phyloP scores from a whole-genome alignment of 2,888 invertebrate species.

The Desoria tigrina region DNA sequence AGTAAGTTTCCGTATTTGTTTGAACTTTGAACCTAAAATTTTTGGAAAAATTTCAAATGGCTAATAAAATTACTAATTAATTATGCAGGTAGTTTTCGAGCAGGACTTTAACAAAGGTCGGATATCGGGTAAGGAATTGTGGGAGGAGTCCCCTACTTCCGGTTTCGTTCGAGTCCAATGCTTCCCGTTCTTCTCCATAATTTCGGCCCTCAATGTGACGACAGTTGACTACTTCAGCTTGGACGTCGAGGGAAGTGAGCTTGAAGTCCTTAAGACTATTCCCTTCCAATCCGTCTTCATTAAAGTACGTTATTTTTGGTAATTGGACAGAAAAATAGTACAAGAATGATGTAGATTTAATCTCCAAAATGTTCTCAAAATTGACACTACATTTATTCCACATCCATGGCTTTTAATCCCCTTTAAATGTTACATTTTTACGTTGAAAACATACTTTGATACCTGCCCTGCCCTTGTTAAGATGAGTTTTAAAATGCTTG shows the following conservation, averaged over 20 bases:
- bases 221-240: constrained; percentile 57
- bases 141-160: constrained; percentile 20
- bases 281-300: constrained; percentile 61
- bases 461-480: too few relatives aligned
- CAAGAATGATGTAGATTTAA: too few relatives aligned
- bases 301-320: constrained; percentile 50
- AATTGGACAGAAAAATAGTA: too few relatives aligned
- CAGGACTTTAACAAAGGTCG: constrained; percentile 59
- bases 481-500: too few relatives aligned
- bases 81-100: constrained; percentile 57
- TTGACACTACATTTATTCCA: too few relatives aligned
- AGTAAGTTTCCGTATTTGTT: constrained; percentile 54
- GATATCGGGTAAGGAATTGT: constrained; percentile 54
- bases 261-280: constrained; percentile 60
- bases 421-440: too few relatives aligned
- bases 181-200: constrained; percentile 57
- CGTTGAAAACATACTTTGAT: too few relatives aligned
- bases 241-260: constrained; percentile 57
- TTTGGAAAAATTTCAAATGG: too few relatives aligned
- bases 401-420: too few relatives aligned
- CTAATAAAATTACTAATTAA: too few relatives aligned
- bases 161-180: constrained; percentile 55
- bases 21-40: too few relatives aligned
- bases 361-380: too few relatives aligned
- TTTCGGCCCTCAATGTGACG: constrained; percentile 56